Evolutionary conservation across 2,113 vertebrate genomes (phyloP).

Genomic region (Aythya baeri): DNA sequence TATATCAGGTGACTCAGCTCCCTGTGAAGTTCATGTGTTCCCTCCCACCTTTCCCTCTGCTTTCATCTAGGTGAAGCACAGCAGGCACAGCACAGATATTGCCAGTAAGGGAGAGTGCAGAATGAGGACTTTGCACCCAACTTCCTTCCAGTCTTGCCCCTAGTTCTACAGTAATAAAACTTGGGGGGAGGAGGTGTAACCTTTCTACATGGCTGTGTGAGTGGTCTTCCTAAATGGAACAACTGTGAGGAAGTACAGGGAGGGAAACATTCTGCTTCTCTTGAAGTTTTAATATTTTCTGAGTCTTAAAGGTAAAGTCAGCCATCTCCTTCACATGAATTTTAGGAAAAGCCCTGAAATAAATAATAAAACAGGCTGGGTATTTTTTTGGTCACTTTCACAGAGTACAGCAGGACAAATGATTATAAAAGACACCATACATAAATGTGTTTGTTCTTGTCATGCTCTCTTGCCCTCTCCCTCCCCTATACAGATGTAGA

Average conservation of each 20-base stretch:
- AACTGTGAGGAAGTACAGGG: not conserved
- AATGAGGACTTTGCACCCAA: not conserved
- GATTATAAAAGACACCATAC: not conserved
- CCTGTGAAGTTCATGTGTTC: not conserved
- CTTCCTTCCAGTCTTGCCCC: slow-evolving; percentile 8
- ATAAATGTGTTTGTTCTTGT: not conserved
- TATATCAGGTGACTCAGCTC: slow-evolving; percentile 4
- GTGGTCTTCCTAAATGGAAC: not conserved
- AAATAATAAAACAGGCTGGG: not conserved
- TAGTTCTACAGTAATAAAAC: not conserved
- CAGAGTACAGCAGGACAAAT: not conserved
- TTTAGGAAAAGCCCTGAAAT: not conserved
- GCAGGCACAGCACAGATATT: not conserved
- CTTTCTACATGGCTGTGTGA: not conserved
- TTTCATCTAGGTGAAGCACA: not conserved
- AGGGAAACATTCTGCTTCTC: not conserved
- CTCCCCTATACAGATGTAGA: not conserved
- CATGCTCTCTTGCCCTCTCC: not conserved
- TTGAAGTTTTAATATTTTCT: not conserved
- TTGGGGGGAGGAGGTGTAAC: not conserved
- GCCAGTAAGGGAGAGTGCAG: slow-evolving; percentile 20
- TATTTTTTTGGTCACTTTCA: not conserved
- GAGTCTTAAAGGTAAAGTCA: not conserved
- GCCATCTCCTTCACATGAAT: not conserved
- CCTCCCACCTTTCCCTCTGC: slow-evolving; percentile 6